Conservation (phyloP, 2,113 vertebrate species). For the Oncorhynchus mykiss region DNA sequence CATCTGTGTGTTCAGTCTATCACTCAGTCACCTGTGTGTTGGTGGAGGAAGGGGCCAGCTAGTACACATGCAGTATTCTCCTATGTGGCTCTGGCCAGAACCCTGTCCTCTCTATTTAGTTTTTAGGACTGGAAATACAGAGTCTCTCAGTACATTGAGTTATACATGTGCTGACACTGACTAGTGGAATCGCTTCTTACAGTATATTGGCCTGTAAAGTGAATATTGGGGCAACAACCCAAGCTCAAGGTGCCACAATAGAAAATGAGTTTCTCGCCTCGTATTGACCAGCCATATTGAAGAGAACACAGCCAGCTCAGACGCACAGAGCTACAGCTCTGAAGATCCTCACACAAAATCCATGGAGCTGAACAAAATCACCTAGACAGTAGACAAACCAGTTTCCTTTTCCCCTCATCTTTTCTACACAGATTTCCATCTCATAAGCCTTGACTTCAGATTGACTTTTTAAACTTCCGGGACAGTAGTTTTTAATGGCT, state of each 20-base stretch:
- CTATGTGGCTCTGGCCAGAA: too few relatives aligned
- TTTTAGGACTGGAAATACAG: background rate
- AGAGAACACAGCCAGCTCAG: slow-evolving; percentile 28
- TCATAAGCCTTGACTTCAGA: background rate
- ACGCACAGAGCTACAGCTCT: slow-evolving; percentile 8
- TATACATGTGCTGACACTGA: background rate
- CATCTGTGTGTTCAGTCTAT: too few relatives aligned
- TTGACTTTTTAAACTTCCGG: background rate
- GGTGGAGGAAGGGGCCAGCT: too few relatives aligned
- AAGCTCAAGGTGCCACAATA: slow-evolving; percentile 1
- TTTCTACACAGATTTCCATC: background rate
- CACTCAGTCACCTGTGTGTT: too few relatives aligned
- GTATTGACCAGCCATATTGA: slow-evolving; percentile 29
- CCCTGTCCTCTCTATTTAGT: background rate
- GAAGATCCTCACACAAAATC: slow-evolving; percentile 28
- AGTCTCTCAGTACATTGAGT: background rate
- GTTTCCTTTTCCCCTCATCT: background rate
- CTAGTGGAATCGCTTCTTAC: slow-evolving; percentile 6
- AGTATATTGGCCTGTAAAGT: background rate
- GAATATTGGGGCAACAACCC: background rate
- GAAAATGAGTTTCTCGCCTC: slow-evolving; percentile 14
- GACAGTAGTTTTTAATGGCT: background rate
- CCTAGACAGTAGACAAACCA: slow-evolving; percentile 1
- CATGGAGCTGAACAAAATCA: slow-evolving; percentile 31
- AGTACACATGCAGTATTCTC: too few relatives aligned